Evolutionary conservation across 2,797 vertebrate genomes (phyloP).

Genomic region (Orestias chungarensis): DNA sequence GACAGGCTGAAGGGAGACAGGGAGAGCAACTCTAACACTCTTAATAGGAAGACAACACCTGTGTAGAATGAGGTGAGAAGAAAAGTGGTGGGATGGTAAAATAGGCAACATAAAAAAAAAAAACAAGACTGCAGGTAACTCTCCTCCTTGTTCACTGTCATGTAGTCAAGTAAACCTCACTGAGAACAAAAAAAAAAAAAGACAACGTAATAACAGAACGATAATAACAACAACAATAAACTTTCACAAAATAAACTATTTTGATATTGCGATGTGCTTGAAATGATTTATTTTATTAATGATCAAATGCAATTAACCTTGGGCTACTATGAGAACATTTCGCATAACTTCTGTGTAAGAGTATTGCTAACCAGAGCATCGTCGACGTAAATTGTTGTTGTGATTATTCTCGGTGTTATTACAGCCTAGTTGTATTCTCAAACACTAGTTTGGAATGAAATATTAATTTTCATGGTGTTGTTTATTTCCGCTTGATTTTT

Average conservation of each 20-base stretch:
- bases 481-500: conserved; percentile 50
- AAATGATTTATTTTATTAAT: conserved; percentile 82
- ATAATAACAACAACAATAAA: conserved; percentile 84
- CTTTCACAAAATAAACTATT: conserved; percentile 79
- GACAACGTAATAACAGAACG: conserved; percentile 77
- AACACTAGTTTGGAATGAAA: conserved; percentile 67
- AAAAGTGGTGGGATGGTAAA: conserved; percentile 30
- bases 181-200: conserved; percentile 61
- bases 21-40: conserved; percentile 91
- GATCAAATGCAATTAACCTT: conserved; percentile 78
- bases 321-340: conserved; percentile 74
- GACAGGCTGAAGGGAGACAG: conserved; percentile 83
- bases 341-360: conserved; percentile 75
- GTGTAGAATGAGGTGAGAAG: conserved; percentile 73
- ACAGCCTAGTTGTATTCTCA: conserved; percentile 69
- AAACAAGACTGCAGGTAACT: conserved; percentile 41
- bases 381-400: conserved; percentile 79
- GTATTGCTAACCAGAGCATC: conserved; percentile 68
- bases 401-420: conserved; percentile 80
- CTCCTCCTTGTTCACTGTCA: conserved; percentile 73
- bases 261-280: conserved; percentile 79
- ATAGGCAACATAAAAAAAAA: conserved; percentile 30
- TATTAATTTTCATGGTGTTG: conserved; percentile 37
- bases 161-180: conserved; percentile 64
- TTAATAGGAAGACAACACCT: conserved; percentile 91